phyloP scores from a whole-genome alignment of 2,888 invertebrate species.

The Cephus pulcher region DNA sequence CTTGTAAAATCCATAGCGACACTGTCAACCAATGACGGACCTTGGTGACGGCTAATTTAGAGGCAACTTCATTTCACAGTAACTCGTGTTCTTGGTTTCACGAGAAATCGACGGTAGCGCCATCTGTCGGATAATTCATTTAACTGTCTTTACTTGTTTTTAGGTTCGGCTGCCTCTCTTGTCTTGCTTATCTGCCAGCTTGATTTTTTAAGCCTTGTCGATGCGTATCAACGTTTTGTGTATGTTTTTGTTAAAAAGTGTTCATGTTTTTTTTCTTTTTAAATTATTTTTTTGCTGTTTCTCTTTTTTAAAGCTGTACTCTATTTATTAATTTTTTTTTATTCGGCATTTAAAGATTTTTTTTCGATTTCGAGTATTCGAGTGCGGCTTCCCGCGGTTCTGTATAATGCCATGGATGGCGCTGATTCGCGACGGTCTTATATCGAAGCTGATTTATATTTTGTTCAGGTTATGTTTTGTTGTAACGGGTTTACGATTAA shows the following conservation, averaged over 20 bases:
- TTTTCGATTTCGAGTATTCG: too few relatives aligned
- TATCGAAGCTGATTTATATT: neutral
- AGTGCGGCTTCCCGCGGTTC: too few relatives aligned
- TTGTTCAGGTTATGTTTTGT: neutral
- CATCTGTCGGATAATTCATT: conserved; percentile 27
- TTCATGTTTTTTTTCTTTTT: too few relatives aligned
- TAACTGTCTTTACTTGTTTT: conserved; percentile 2
- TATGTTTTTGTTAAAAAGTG: too few relatives aligned
- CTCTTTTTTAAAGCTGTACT: neutral
- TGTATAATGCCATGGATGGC: too few relatives aligned
- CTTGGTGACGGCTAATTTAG: neutral
- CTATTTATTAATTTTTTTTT: too few relatives aligned
- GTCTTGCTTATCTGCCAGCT: neutral
- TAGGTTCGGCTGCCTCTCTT: neutral
- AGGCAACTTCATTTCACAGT: neutral
- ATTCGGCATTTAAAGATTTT: too few relatives aligned
- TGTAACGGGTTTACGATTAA: neutral
- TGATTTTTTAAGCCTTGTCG: neutral
- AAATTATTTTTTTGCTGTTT: too few relatives aligned
- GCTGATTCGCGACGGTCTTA: too few relatives aligned
- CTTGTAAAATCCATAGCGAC: neutral
- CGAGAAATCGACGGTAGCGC: conserved; percentile 11
- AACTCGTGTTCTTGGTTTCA: neutral
- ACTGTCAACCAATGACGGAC: neutral
- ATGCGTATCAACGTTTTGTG: neutral